A percentile compares a stretch with the other conserved stretches of the same genome.
Evolutionary conservation across 2,888 invertebrate genomes (phyloP).

Genomic region (Loripinus fragilis): DNA sequence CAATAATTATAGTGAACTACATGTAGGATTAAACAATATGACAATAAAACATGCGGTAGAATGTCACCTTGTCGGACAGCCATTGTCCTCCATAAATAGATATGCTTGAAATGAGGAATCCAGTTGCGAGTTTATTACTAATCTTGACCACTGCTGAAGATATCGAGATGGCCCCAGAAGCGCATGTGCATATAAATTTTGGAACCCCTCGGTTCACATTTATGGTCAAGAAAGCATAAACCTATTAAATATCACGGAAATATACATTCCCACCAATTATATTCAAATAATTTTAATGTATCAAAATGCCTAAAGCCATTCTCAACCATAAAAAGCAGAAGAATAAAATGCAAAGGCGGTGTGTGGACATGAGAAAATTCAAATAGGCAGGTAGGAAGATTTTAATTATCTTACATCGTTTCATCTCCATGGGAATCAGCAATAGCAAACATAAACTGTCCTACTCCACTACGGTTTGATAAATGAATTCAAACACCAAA

Average conservation of each 20-base stretch:
- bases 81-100: neutral
- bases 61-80: constrained; percentile 8
- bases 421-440: too few relatives aligned
- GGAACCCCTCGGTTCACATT: neutral
- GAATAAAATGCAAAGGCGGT: too few relatives aligned
- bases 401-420: too few relatives aligned
- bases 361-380: neutral
- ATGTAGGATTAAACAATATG: constrained; percentile 20
- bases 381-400: neutral
- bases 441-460: too few relatives aligned
- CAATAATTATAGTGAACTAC: neutral
- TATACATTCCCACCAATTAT: neutral
- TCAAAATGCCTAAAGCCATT: constrained; percentile 1
- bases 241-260: constrained; percentile 14
- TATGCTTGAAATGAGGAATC: neutral
- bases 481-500: too few relatives aligned
- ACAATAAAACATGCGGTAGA: constrained; percentile 16
- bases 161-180: neutral
- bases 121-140: constrained; percentile 8
- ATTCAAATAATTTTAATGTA: constrained; percentile 9
- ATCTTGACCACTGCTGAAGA: neutral
- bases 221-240: constrained; percentile 4
- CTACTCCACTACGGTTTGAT: too few relatives aligned
- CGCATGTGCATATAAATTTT: constrained; percentile 14
- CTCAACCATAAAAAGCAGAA: neutral